A percentile compares a stretch with the other conserved stretches of the same genome.
These are phyloP conservation scores for Apeltes quadracus DNA, from an alignment of 2,113 vertebrate genomes.

Conservation along the genomic window DNA sequence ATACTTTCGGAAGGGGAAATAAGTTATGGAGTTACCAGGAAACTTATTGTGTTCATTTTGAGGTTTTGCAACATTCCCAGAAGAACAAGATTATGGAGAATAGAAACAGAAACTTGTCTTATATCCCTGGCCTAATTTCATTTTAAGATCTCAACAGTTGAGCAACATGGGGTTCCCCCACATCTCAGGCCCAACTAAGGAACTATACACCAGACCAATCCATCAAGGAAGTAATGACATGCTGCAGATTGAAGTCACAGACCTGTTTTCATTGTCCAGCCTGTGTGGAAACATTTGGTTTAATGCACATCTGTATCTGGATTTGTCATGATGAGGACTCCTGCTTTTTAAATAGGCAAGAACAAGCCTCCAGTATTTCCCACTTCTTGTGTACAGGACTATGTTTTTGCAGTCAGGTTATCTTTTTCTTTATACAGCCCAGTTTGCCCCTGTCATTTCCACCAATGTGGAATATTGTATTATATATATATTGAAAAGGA, in stretches of 20 bases:
- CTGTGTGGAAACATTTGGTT: conserved; percentile 8
- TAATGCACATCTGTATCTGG: conserved; percentile 14
- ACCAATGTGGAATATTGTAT: not conserved
- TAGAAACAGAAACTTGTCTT: conserved; percentile 27
- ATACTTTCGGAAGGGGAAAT: not conserved
- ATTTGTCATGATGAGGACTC: conserved; percentile 22
- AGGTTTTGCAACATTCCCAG: not conserved
- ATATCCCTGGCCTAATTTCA: no score
- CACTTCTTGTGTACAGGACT: not conserved
- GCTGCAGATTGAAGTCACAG: conserved; percentile 35
- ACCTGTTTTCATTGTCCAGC: conserved; percentile 5
- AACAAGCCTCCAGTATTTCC: not conserved
- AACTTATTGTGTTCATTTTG: not conserved
- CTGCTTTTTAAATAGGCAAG: conserved; percentile 31
- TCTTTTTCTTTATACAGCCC: conserved; percentile 18
- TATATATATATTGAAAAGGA: not conserved
- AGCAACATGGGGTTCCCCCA: not conserved
- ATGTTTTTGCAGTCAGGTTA: not conserved
- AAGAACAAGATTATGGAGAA: conserved; percentile 1
- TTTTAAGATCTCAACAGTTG: not conserved
- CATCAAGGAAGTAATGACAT: conserved; percentile 20
- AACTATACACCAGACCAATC: not conserved
- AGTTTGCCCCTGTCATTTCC: not conserved
- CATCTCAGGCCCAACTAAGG: not conserved
- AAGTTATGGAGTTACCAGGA: not conserved